Conservation (phyloP, 2,888 invertebrate genomes). For the Trilocha varians region DNA sequence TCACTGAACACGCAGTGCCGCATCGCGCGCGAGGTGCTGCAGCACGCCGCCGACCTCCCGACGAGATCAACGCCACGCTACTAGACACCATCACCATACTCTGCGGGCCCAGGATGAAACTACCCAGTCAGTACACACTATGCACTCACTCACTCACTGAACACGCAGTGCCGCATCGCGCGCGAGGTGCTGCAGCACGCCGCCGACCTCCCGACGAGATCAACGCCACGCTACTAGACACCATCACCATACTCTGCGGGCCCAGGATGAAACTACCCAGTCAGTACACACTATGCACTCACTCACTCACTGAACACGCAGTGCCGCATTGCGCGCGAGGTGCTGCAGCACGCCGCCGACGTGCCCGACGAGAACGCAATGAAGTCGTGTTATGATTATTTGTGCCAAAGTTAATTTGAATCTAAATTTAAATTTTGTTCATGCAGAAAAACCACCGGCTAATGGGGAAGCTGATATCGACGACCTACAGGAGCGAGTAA, state of each 20-base stretch:
- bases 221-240: slow-evolving; percentile 41
- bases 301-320: slow-evolving; percentile 59
- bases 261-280: slow-evolving; percentile 55
- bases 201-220: slow-evolving; percentile 35
- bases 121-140: slow-evolving; percentile 49
- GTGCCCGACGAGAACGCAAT: slow-evolving; percentile 26
- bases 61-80: slow-evolving; percentile 33
- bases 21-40: slow-evolving; percentile 47
- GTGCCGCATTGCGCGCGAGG: slow-evolving; percentile 50
- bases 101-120: slow-evolving; percentile 52
- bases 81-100: slow-evolving; percentile 55
- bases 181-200: slow-evolving; percentile 48
- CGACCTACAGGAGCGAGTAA: slow-evolving; percentile 52
- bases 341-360: slow-evolving; percentile 49
- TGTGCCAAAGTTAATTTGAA: background rate
- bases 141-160: too few species aligned
- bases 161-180: slow-evolving; percentile 56
- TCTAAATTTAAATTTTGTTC: slow-evolving; percentile 9
- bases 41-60: slow-evolving; percentile 43
- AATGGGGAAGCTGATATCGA: slow-evolving; percentile 55
- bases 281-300: too few species aligned
- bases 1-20: slow-evolving; percentile 59
- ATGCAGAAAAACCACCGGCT: slow-evolving; percentile 43
- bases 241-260: slow-evolving; percentile 54
- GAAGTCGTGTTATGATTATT: too few species aligned